Percentiles rank a stretch among this genome's conserved stretches.
phyloP scores from a whole-genome alignment of 2,888 invertebrate species.

The Spisula subtruncata region DNA sequence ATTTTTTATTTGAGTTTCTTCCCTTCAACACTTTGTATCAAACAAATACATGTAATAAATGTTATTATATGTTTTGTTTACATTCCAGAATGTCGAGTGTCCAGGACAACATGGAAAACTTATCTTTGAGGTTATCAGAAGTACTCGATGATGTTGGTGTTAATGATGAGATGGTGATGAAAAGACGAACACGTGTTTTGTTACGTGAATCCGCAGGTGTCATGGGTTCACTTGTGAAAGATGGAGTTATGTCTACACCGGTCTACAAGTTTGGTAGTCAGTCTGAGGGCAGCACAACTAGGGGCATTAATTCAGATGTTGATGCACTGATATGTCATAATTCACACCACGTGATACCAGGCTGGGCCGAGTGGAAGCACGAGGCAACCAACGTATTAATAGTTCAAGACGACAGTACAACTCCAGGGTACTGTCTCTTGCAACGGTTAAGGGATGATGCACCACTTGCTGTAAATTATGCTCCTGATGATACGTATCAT shows the following conservation, averaged over 20 bases:
- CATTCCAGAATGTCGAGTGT: not conserved
- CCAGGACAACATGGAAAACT: not conserved
- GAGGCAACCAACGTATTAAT: not conserved
- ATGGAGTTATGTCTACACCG: not conserved
- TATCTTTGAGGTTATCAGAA: conserved; percentile 15
- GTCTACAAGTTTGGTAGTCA: not conserved
- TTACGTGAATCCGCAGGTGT: not conserved
- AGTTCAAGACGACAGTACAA: not conserved
- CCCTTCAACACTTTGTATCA: too few species aligned
- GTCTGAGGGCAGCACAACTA: conserved; percentile 7
- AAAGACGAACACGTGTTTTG: not conserved
- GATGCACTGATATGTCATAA: not conserved
- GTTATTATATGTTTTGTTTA: too few species aligned
- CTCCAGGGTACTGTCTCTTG: conserved; percentile 23
- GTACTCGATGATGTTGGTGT: conserved; percentile 25
- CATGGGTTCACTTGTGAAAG: not conserved
- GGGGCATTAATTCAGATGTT: not conserved
- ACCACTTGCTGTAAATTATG: not conserved
- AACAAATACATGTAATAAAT: too few species aligned
- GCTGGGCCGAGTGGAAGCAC: conserved; percentile 1
- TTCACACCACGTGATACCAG: not conserved
- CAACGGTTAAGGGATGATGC: conserved; percentile 8
- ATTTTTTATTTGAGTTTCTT: too few species aligned
- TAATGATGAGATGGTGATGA: not conserved
- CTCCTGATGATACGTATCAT: not conserved